A percentile compares a stretch with the other conserved stretches of the same genome.
phyloP scores from a whole-genome alignment of 2,888 invertebrate genomes.

The Coelopa pilipes region DNA sequence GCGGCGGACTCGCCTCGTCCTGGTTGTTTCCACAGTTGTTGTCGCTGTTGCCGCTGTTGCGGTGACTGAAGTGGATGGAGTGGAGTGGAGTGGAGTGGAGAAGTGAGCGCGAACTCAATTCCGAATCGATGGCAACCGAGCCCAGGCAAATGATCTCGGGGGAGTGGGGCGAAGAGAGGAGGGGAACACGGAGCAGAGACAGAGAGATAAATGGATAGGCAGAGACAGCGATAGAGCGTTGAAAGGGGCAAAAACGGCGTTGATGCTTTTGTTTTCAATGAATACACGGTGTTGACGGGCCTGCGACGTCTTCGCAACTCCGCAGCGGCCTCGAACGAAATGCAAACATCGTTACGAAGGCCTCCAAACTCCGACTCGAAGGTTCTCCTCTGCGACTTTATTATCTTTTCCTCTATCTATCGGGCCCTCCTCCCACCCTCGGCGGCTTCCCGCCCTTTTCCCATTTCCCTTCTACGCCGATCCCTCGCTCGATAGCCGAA shows the following conservation, averaged over 20 bases:
- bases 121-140: slow-evolving; percentile 25
- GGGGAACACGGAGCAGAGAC: neutral
- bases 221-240: neutral
- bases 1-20: no score
- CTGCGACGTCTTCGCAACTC: no score
- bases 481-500: slow-evolving; percentile 24
- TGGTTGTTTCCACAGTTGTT: neutral
- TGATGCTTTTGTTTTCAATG: slow-evolving; percentile 28
- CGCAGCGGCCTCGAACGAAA: no score
- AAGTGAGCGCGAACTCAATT: slow-evolving; percentile 35
- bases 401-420: no score
- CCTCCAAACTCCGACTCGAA: no score
- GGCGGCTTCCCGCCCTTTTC: neutral
- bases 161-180: neutral
- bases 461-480: neutral
- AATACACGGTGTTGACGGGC: slow-evolving; percentile 28
- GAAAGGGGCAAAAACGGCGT: slow-evolving; percentile 27
- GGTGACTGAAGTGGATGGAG: neutral
- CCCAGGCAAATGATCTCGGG: neutral
- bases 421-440: neutral
- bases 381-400: no score
- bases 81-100: slow-evolving; percentile 12
- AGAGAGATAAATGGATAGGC: no score
- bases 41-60: neutral
- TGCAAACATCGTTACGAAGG: no score